Evolutionary conservation across 2,113 vertebrate genomes (phyloP), one percentile per base, ranked within the genome.

Genomic region (Polypterus senegalus): DNA sequence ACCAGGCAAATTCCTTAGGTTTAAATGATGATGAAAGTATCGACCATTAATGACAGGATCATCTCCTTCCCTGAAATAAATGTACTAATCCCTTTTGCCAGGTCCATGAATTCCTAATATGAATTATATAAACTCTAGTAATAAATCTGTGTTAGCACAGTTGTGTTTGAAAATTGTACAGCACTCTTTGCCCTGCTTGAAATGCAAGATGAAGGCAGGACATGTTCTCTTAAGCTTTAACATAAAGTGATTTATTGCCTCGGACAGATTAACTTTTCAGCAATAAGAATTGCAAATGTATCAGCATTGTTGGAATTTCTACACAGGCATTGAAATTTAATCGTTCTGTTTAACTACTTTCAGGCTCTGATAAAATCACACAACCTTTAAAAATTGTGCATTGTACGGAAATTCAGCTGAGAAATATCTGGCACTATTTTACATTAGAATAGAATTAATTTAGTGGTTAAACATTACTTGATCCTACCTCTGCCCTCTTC

Each of bases 1-100:
- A 95, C 88, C 80, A 85, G 88, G 87, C 83, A 94, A 97, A 97
- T 96, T 98, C 92, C 88, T 92, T 83, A 85, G 92, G 91, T 97
- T 97, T 97, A 94, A 92, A 91, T 88, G 88, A 91, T 93, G 94
- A 97, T 97, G 92, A 98, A 98, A 97, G 94, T 98, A 98, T 96
- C 91, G 92, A 97, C 92, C 92, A 88, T 98, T 98, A 98, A 98
- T 97, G 96, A 97, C 96, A 97, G 94, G 96, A 98, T 98, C 93
- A 98, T 98, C 94, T 92, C 87, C 84, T 91, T 88, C 89, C 90
- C 91, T 95, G 94, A 97, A 98, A 98, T 97, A 97, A 97, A 97
- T 81, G 91, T 91, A 93, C 88, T 98, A 98, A 98, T 98, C 96
- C 94, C 89, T 93, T 97, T 93, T 97, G 91, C 93, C 93, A 94